These are phyloP conservation scores for Gymnothorax reevesii DNA, from an alignment of 2,797 vertebrate species.

Conservation along the genomic window DNA sequence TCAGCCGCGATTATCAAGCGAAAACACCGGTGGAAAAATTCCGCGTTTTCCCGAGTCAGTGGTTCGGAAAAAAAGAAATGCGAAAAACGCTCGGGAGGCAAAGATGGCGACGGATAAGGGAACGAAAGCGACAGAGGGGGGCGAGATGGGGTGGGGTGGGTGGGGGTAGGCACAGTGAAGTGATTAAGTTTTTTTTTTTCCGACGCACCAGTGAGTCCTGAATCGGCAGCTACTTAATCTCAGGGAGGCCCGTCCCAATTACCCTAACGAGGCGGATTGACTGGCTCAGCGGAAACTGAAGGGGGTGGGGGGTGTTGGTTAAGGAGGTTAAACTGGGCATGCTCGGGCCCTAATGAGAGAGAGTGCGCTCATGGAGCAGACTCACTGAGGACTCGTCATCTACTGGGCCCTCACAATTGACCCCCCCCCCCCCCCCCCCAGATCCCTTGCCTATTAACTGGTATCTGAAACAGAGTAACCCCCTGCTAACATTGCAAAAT, in stretches of 20 bases:
- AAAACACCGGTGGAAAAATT: constrained; percentile 27
- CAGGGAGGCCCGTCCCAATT: constrained; percentile 68
- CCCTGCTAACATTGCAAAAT: background rate
- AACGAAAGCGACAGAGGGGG: background rate
- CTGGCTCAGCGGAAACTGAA: constrained; percentile 48
- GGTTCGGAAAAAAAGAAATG: constrained; percentile 35
- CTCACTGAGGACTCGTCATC: constrained; percentile 52
- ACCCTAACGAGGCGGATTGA: constrained; percentile 70
- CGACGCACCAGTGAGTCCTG: constrained; percentile 60
- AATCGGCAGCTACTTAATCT: constrained; percentile 67
- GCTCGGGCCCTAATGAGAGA: constrained; percentile 59
- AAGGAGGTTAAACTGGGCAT: constrained; percentile 66
- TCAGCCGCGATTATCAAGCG: constrained; percentile 51
- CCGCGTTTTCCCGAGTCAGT: constrained; percentile 36
- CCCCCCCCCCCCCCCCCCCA: constrained; percentile 39
- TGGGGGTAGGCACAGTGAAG: constrained; percentile 50
- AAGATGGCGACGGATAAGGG: constrained; percentile 40
- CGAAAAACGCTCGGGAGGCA: constrained; percentile 37
- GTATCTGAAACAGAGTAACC: background rate
- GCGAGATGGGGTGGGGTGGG: constrained; percentile 9
- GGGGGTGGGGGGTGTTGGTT: constrained; percentile 40
- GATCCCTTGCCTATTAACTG: background rate
- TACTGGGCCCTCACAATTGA: constrained; percentile 60
- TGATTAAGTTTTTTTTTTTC: constrained; percentile 69
- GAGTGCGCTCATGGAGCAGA: constrained; percentile 61